Evolutionary conservation across 2,797 vertebrate species (phyloP).

Genomic region (Hephaestus fuliginosus): DNA sequence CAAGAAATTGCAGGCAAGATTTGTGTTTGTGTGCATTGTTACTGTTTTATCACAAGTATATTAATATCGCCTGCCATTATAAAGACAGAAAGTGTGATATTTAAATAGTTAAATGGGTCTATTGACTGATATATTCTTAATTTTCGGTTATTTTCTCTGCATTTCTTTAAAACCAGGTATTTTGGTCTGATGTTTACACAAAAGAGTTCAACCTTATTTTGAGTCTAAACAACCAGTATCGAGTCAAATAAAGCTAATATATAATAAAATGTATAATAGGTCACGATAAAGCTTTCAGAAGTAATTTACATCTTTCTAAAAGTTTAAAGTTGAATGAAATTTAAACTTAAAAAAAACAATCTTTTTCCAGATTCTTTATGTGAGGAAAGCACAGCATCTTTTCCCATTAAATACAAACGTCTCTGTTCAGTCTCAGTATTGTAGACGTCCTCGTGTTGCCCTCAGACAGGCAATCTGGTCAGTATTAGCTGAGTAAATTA

Average conservation of each 20-base stretch:
- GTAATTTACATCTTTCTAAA: conserved; percentile 32
- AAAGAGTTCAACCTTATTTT: conserved; percentile 42
- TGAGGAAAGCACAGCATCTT: conserved; percentile 8
- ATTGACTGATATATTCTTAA: conserved; percentile 3
- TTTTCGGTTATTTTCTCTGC: conserved; percentile 14
- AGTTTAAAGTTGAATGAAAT: background rate
- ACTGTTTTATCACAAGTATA: conserved; percentile 1
- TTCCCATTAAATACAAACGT: conserved; percentile 8
- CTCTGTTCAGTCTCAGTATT: conserved; percentile 39
- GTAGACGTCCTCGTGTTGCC: conserved; percentile 24
- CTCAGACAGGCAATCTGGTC: conserved; percentile 15
- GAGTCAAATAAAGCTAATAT: conserved; percentile 27
- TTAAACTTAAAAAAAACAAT: conserved; percentile 16
- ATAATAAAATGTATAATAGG: background rate
- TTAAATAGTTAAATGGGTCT: conserved; percentile 13
- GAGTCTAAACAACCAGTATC: background rate
- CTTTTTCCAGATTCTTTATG: conserved; percentile 5
- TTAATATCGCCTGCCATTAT: background rate
- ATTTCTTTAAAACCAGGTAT: conserved; percentile 32
- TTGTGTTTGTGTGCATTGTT: conserved; percentile 6
- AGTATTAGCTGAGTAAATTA: conserved; percentile 36
- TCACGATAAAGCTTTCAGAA: background rate
- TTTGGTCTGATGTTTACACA: conserved; percentile 52
- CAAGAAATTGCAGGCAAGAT: conserved; percentile 27
- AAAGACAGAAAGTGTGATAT: conserved; percentile 11